Evolutionary conservation across 2,888 invertebrate genomes (phyloP).

Genomic region (Cephus runcator): DNA sequence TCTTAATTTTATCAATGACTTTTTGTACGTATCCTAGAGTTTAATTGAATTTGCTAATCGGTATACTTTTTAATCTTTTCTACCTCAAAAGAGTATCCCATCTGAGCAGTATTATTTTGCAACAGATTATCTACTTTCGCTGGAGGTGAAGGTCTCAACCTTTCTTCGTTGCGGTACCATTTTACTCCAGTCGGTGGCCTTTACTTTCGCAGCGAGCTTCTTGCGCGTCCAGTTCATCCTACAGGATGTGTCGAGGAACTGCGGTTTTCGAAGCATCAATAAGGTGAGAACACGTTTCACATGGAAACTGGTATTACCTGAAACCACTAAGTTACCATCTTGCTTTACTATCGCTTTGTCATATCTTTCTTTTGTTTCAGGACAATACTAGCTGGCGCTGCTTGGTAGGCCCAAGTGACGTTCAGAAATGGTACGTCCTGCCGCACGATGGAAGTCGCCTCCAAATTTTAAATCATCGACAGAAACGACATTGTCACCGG

Average conservation of each 20-base stretch:
- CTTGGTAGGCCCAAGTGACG: conserved; percentile 58
- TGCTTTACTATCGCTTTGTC: background rate
- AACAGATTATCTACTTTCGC: conserved; percentile 57
- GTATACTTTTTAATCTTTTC: background rate
- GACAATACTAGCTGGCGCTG: conserved; percentile 57
- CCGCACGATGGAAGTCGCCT: conserved; percentile 34
- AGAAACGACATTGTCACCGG: background rate
- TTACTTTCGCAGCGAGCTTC: conserved; percentile 37
- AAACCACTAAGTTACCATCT: background rate
- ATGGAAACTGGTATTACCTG: background rate
- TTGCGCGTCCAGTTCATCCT: conserved; percentile 21
- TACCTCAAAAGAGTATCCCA: background rate
- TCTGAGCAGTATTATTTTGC: conserved; percentile 26
- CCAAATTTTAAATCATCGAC: conserved; percentile 11
- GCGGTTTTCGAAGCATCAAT: conserved; percentile 31
- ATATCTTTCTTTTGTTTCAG: conserved; percentile 32
- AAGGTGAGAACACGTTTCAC: conserved; percentile 27
- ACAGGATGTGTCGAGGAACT: conserved; percentile 22
- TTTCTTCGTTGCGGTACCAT: conserved; percentile 36
- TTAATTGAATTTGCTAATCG: background rate
- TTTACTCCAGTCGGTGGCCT: conserved; percentile 37
- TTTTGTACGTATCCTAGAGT: background rate
- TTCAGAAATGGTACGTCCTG: conserved; percentile 56
- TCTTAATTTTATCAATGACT: background rate
- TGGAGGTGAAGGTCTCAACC: conserved; percentile 51